phyloP scores from a whole-genome alignment of 2,113 vertebrate species.

The Pyxicephalus adspersus region DNA sequence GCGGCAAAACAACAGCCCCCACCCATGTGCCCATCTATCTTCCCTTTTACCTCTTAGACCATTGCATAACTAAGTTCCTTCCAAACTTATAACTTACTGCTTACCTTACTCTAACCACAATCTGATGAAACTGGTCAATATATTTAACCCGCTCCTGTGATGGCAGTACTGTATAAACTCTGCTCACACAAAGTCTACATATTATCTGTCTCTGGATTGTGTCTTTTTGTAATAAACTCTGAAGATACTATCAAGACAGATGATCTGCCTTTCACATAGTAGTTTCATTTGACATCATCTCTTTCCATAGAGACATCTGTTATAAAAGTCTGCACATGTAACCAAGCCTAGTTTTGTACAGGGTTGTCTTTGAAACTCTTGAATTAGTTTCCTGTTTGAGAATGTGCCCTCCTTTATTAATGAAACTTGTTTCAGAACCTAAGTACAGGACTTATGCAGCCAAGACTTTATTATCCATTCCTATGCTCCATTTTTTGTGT shows the following conservation, averaged over 20 bases:
- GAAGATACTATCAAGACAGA: slow-evolving; percentile 16
- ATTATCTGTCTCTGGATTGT: not conserved
- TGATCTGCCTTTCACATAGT: slow-evolving; percentile 32
- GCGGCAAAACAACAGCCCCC: slow-evolving; percentile 13
- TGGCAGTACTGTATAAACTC: not conserved
- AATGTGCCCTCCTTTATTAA: not conserved
- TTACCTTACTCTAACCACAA: slow-evolving; percentile 59
- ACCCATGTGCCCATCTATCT: not conserved
- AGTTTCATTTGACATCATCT: slow-evolving; percentile 53
- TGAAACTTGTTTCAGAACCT: not conserved
- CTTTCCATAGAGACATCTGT: slow-evolving; percentile 46
- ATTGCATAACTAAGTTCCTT: slow-evolving; percentile 66
- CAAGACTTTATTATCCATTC: not conserved
- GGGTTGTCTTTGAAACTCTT: not conserved
- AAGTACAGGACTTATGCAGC: not conserved
- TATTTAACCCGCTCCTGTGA: slow-evolving; percentile 56
- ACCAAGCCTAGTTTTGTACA: not conserved
- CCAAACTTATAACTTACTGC: slow-evolving; percentile 59
- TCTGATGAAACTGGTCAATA: not conserved
- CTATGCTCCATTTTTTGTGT: not conserved
- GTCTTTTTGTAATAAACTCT: not conserved
- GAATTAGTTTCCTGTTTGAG: slow-evolving; percentile 31
- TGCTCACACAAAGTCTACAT: not conserved
- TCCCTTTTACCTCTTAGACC: slow-evolving; percentile 56
- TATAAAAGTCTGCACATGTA: not conserved